Base-by-base conservation (phyloP, 1,140 invertebrate genomes). In the Lepidurus arcticus region DNA sequence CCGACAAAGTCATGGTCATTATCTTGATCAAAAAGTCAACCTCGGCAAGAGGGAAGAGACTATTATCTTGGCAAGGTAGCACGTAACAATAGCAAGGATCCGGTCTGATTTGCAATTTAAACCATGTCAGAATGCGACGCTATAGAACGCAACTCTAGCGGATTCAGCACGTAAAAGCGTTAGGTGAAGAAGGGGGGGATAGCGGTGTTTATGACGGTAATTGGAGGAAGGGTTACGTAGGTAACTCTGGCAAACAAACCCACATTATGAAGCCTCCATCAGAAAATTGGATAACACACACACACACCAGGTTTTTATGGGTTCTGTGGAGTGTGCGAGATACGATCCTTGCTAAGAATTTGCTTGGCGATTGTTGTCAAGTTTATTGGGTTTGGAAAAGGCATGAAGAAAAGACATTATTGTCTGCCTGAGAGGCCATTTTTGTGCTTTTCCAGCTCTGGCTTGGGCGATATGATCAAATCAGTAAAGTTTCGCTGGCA, bases 401-500 rank as follows among this genome's bases (percentile, higher is more conserved):
- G 53, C 53, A 65, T 10, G 13, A 65, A 65, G 6, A 65, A 65
- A 65, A 10, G 53, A 10, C 16, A 0, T 65, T 65, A 65, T 65
- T 21, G 53, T 65, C 53, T 65, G 53, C 53, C 53, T 65, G n/a
- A 65, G 53, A 65, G 53, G 16, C 53, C 16, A 65, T 65, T 65
- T 65, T 65, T 65, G 53, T 65, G 21, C 53, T 65, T n/a, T 65
- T 65, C 53, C 53, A 21, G 53, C n/a, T 65, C 53, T 21, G 53
- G 53, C 53, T 65, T 7, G 13, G 53, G 53, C 53, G 53, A 65
- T 65, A 65, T 65, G 53, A 65, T 65, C 53, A 65, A 65, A 65
- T 65, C 53, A 65, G 53, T 65, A 65, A 65, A 65, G 53, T 65
- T 65, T 65, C 53, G 53, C 13, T 65, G 53, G 53, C 53, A 65